Evolutionary conservation across 2,888 invertebrate species (phyloP).

Genomic region (Melolontha melolontha): DNA sequence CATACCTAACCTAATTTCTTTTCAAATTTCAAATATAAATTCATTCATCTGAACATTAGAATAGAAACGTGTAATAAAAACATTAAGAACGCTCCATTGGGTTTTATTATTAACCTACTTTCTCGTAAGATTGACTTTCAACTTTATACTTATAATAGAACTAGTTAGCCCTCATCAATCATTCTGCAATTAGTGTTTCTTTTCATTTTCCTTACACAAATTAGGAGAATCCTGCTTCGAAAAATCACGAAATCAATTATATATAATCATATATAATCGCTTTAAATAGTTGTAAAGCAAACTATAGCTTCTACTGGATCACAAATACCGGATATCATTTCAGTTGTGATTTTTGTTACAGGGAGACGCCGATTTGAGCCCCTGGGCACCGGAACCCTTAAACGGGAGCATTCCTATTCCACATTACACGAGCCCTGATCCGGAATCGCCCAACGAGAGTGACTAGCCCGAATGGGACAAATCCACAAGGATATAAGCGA

Average conservation of each 20-base stretch:
- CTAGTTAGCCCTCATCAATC: too few relatives aligned
- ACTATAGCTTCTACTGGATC: neutral
- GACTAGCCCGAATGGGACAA: conserved; percentile 64
- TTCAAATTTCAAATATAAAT: too few relatives aligned
- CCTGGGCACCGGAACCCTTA: conserved; percentile 62
- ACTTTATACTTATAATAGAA: too few relatives aligned
- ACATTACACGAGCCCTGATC: conserved; percentile 59
- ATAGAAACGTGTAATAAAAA: too few relatives aligned
- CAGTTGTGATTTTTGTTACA: conserved; percentile 52
- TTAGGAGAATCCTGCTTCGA: neutral
- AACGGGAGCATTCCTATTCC: conserved; percentile 60
- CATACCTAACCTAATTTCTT: too few relatives aligned
- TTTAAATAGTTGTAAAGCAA: conserved; percentile 8
- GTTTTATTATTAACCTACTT: too few relatives aligned
- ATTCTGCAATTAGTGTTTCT: too few relatives aligned
- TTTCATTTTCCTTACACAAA: neutral
- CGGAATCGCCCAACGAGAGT: conserved; percentile 58
- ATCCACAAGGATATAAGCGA: conserved; percentile 60
- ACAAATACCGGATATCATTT: conserved; percentile 18
- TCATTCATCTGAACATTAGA: too few relatives aligned
- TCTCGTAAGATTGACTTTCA: too few relatives aligned
- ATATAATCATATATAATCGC: neutral
- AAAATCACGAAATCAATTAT: neutral
- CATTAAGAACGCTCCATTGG: too few relatives aligned
- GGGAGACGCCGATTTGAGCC: conserved; percentile 68